These are phyloP conservation scores for Amphipoea oculea DNA, from an alignment of 2,888 invertebrate species.

Conservation along the genomic window DNA sequence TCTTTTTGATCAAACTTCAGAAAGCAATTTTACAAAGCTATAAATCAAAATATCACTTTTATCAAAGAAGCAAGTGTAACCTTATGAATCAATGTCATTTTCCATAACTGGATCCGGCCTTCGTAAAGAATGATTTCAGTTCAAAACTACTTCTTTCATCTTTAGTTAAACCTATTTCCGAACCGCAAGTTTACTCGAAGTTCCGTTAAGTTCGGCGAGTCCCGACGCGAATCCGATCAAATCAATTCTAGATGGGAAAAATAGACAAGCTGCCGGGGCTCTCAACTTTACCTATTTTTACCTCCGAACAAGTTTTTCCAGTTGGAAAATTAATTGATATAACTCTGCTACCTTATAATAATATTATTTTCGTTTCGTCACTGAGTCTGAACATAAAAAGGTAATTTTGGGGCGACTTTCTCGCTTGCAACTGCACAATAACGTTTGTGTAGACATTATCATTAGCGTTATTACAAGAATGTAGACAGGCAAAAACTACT, in stretches of 20 bases:
- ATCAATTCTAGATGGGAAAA: constrained; percentile 85
- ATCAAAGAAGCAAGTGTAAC: constrained; percentile 65
- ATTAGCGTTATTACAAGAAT: constrained; percentile 61
- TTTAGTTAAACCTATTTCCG: constrained; percentile 85
- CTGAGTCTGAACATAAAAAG: constrained; percentile 49
- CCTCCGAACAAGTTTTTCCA: constrained; percentile 70
- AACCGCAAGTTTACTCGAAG: constrained; percentile 81
- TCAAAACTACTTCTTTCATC: constrained; percentile 83
- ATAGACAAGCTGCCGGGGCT: constrained; percentile 80
- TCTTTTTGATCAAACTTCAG: constrained; percentile 47
- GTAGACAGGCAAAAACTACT: constrained; percentile 39
- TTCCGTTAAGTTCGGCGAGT: constrained; percentile 79
- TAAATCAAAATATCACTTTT: constrained; percentile 62
- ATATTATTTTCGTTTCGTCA: constrained; percentile 44
- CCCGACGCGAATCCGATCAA: constrained; percentile 83
- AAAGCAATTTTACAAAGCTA: constrained; percentile 47
- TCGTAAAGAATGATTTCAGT: constrained; percentile 81
- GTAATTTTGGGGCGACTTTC: constrained; percentile 49
- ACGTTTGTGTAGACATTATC: constrained; percentile 59
- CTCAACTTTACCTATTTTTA: constrained; percentile 78
- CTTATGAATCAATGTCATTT: constrained; percentile 84
- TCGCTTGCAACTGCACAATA: constrained; percentile 52
- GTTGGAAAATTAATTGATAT: constrained; percentile 74
- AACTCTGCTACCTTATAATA: constrained; percentile 53
- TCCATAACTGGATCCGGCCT: constrained; percentile 76